phyloP scores from a whole-genome alignment of 2,888 invertebrate genomes.

The Orgyia antiqua region DNA sequence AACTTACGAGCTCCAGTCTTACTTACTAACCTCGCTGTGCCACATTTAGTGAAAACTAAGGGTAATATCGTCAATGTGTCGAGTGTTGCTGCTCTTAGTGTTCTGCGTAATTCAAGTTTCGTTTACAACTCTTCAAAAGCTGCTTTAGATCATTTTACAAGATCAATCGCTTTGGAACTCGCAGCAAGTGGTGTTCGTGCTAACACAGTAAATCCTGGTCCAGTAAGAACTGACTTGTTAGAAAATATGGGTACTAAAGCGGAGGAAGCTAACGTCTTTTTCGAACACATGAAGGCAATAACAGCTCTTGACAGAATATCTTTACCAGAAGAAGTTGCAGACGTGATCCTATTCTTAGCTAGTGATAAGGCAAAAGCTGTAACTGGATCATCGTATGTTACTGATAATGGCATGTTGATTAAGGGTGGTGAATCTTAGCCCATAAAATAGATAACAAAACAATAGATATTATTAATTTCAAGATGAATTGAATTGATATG shows the following conservation, averaged over 20 bases:
- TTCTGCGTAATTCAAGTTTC: constrained; percentile 1
- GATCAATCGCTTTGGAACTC: not conserved
- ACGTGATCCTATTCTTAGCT: constrained; percentile 13
- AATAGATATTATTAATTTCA: too few species aligned
- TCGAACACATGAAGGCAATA: not conserved
- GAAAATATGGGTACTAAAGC: not conserved
- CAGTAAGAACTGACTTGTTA: not conserved
- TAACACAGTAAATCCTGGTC: constrained; percentile 5
- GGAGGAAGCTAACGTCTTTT: not conserved
- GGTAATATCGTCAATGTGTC: too few species aligned
- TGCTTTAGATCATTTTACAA: too few species aligned
- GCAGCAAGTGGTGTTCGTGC: not conserved
- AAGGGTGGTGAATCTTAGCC: too few species aligned
- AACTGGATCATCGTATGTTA: constrained; percentile 8
- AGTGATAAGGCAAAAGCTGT: constrained; percentile 16
- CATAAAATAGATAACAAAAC: too few species aligned
- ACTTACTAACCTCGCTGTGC: too few species aligned
- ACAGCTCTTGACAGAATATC: constrained; percentile 4
- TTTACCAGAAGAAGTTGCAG: constrained; percentile 12
- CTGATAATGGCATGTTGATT: constrained; percentile 3
- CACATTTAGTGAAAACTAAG: too few species aligned
- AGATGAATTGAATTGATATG: too few species aligned
- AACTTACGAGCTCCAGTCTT: too few species aligned
- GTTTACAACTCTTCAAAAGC: constrained; percentile 10
- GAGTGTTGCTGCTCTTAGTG: constrained; percentile 4